phyloP scores from a whole-genome alignment of 2,888 invertebrate genomes.

The Eristalinus sepulchralis region DNA sequence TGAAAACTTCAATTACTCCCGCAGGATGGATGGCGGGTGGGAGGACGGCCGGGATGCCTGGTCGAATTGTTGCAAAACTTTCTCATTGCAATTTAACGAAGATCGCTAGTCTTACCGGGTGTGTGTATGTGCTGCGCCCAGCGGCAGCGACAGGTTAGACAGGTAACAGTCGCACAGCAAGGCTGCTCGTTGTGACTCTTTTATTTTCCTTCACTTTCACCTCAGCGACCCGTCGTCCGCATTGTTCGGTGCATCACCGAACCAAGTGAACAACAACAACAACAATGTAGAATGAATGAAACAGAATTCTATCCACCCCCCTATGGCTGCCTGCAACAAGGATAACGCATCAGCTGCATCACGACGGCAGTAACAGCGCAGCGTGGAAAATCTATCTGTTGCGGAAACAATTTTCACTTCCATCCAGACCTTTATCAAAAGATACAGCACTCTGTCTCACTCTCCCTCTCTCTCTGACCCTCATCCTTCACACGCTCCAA shows the following conservation, averaged over 20 bases:
- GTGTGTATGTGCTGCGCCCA: neutral
- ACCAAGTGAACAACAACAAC: slow-evolving; percentile 25
- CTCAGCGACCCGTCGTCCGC: neutral
- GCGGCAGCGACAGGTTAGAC: neutral
- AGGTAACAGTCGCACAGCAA: neutral
- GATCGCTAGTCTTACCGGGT: slow-evolving; percentile 10
- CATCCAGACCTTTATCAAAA: slow-evolving; percentile 2
- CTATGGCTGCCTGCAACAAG: slow-evolving; percentile 48
- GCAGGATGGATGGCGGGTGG: neutral
- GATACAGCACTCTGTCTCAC: neutral
- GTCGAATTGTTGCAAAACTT: slow-evolving; percentile 42
- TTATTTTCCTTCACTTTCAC: slow-evolving; percentile 23
- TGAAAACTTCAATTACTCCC: slow-evolving; percentile 64
- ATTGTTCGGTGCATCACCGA: neutral
- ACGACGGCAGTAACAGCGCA: slow-evolving; percentile 14
- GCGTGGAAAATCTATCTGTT: slow-evolving; percentile 61
- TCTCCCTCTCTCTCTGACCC: neutral
- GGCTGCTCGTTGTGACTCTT: slow-evolving; percentile 33
- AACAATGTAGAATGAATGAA: slow-evolving; percentile 34
- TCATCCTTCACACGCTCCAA: neutral
- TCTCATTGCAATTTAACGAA: slow-evolving; percentile 49
- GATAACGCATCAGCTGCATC: slow-evolving; percentile 46
- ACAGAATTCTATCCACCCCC: slow-evolving; percentile 39
- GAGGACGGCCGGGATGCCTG: neutral
- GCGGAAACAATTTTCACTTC: slow-evolving; percentile 65